Evolutionary conservation across 2,888 invertebrate genomes (phyloP).

Genomic region (Drosophila phalerata): DNA sequence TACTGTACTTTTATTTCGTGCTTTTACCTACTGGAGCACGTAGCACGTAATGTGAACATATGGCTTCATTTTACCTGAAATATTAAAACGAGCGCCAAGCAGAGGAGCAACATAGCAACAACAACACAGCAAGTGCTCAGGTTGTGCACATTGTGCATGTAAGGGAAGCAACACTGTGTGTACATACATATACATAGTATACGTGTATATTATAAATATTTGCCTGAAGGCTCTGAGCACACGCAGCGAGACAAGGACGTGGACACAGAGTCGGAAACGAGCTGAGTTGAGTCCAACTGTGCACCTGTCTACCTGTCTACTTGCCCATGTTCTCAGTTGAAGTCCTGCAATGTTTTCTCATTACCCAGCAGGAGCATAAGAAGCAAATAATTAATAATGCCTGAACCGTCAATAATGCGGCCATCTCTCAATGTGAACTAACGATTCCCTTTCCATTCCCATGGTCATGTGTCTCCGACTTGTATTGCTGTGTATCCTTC

Average conservation of each 20-base stretch:
- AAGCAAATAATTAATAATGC: slow-evolving; percentile 64
- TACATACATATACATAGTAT: no score
- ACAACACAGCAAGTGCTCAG: slow-evolving; percentile 36
- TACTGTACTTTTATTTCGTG: slow-evolving; percentile 31
- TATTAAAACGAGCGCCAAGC: slow-evolving; percentile 39
- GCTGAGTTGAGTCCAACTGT: slow-evolving; percentile 5
- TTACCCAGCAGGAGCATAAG: slow-evolving; percentile 10
- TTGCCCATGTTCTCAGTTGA: slow-evolving; percentile 24
- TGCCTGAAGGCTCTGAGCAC: slow-evolving; percentile 44
- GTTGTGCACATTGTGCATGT: slow-evolving; percentile 34
- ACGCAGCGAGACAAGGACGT: slow-evolving; percentile 47
- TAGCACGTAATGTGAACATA: slow-evolving; percentile 54
- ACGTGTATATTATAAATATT: slow-evolving; percentile 50
- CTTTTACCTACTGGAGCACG: slow-evolving; percentile 39
- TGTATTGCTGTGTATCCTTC: neutral
- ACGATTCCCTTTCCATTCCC: slow-evolving; percentile 3
- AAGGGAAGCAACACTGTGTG: slow-evolving; percentile 14
- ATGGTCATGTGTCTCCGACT: slow-evolving; percentile 1
- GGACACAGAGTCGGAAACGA: slow-evolving; percentile 23
- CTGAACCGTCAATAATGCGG: slow-evolving; percentile 62
- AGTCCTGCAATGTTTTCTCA: slow-evolving; percentile 25
- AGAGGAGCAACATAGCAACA: slow-evolving; percentile 34
- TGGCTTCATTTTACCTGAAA: slow-evolving; percentile 55
- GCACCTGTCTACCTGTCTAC: slow-evolving; percentile 2
- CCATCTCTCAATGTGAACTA: slow-evolving; percentile 23